Conservation (phyloP, 2,888 invertebrate species). For the Malthinus flaveolus region DNA sequence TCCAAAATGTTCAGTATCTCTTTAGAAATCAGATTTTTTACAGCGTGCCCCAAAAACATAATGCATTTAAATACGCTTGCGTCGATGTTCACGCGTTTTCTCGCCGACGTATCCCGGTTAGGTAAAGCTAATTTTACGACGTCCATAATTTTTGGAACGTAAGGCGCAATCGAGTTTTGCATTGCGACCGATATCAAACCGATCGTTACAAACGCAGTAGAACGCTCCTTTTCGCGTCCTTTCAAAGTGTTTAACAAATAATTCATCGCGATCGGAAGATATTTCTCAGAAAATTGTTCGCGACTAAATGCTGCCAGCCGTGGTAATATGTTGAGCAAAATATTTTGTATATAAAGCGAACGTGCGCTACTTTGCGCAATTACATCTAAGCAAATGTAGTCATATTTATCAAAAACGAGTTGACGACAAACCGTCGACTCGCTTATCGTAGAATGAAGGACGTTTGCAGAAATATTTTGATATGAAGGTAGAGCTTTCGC, state of each 20-base stretch:
- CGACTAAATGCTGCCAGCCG: constrained; percentile 92
- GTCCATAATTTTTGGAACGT: constrained; percentile 85
- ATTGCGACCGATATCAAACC: constrained; percentile 91
- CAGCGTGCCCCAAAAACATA: constrained; percentile 83
- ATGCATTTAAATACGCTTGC: constrained; percentile 93
- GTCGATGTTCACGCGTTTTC: constrained; percentile 75
- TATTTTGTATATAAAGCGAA: constrained; percentile 82
- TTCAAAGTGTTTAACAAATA: constrained; percentile 78
- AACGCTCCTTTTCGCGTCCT: constrained; percentile 82
- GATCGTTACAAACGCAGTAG: constrained; percentile 86
- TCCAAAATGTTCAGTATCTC: constrained; percentile 86
- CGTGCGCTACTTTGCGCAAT: constrained; percentile 73
- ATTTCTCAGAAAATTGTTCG: constrained; percentile 74
- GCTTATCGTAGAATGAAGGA: constrained; percentile 65
- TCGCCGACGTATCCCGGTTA: constrained; percentile 74
- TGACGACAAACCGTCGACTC: constrained; percentile 88
- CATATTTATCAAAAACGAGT: constrained; percentile 81
- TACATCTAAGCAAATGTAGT: constrained; percentile 76
- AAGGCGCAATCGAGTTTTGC: constrained; percentile 76
- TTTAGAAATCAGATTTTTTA: constrained; percentile 73
- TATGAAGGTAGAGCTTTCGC: constrained; percentile 46
- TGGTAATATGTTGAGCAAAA: constrained; percentile 84
- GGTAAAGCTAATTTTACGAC: constrained; percentile 58
- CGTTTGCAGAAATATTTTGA: constrained; percentile 55
- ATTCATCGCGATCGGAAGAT: constrained; percentile 73